phyloP scores from a whole-genome alignment of 2,888 invertebrate genomes.

The Gonocerus acuteangulatus region DNA sequence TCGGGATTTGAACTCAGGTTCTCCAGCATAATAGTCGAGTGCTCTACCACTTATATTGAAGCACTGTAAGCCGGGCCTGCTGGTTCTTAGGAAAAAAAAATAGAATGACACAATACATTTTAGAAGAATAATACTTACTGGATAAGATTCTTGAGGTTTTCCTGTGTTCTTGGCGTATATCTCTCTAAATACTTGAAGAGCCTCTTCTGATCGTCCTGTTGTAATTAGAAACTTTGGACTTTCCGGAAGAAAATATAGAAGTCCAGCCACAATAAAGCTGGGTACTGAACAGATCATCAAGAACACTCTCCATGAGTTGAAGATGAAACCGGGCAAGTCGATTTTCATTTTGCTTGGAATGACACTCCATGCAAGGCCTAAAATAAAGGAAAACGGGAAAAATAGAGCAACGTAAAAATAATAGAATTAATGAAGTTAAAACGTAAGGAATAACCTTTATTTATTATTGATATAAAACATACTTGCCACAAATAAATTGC shows the following conservation, averaged over 20 bases:
- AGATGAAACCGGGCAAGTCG: slow-evolving; percentile 59
- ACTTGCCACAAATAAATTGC: slow-evolving; percentile 85
- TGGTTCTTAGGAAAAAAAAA: too few species aligned
- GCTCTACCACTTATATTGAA: too few species aligned
- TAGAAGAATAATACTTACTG: slow-evolving; percentile 49
- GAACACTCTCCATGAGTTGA: slow-evolving; percentile 89
- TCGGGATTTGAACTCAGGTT: too few species aligned
- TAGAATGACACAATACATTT: too few species aligned
- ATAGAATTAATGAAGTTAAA: too few species aligned
- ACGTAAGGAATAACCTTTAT: too few species aligned
- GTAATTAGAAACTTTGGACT: slow-evolving; percentile 83
- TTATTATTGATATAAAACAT: slow-evolving; percentile 26
- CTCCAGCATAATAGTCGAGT: too few species aligned
- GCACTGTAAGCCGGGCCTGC: too few species aligned
- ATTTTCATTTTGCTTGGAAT: slow-evolving; percentile 59
- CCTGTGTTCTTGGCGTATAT: slow-evolving; percentile 78
- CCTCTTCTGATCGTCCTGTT: slow-evolving; percentile 69
- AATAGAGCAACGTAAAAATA: neutral
- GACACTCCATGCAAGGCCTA: slow-evolving; percentile 53
- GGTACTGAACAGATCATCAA: slow-evolving; percentile 80
- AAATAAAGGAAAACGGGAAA: slow-evolving; percentile 10
- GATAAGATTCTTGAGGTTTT: slow-evolving; percentile 63
- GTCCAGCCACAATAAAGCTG: slow-evolving; percentile 74
- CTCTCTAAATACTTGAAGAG: slow-evolving; percentile 69
- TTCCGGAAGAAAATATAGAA: slow-evolving; percentile 77